Percentiles rank a stretch among this genome's conserved stretches.
These are phyloP conservation scores for Xanthia togata DNA, from an alignment of 2,888 invertebrate genomes.

Conservation along the genomic window DNA sequence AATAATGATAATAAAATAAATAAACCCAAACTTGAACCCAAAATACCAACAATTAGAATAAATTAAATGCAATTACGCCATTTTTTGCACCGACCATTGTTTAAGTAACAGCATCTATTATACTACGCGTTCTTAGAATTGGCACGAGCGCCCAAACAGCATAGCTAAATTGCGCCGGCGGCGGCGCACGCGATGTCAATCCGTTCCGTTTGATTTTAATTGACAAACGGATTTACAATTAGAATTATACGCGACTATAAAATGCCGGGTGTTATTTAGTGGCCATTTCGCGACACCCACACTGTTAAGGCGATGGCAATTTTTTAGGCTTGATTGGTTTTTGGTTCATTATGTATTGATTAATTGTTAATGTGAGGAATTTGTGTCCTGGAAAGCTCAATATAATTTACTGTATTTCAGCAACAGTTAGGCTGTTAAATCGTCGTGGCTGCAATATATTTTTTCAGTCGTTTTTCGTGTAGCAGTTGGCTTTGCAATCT, in stretches of 20 bases:
- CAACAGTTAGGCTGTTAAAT: not conserved
- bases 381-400: slow-evolving; percentile 23
- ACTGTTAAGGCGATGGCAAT: slow-evolving; percentile 61
- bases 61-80: slow-evolving; percentile 58
- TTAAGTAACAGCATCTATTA: slow-evolving; percentile 48
- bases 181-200: slow-evolving; percentile 70
- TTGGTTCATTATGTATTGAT: slow-evolving; percentile 35
- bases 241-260: slow-evolving; percentile 66
- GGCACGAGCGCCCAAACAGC: slow-evolving; percentile 65
- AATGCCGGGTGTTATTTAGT: slow-evolving; percentile 63
- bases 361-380: slow-evolving; percentile 31
- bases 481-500: not conserved
- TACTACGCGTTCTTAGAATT: slow-evolving; percentile 68
- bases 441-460: not conserved
- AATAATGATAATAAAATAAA: slow-evolving; percentile 48
- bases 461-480: not conserved
- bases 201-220: slow-evolving; percentile 76
- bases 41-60: slow-evolving; percentile 46
- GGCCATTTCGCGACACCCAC: slow-evolving; percentile 73
- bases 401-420: slow-evolving; percentile 7
- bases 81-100: slow-evolving; percentile 60
- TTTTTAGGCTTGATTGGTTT: slow-evolving; percentile 40
- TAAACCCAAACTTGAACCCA: slow-evolving; percentile 24
- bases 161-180: slow-evolving; percentile 61
- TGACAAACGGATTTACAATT: slow-evolving; percentile 74